These are phyloP conservation scores for Leucoptera coffeella DNA, from an alignment of 2,888 invertebrate species.

Conservation along the genomic window DNA sequence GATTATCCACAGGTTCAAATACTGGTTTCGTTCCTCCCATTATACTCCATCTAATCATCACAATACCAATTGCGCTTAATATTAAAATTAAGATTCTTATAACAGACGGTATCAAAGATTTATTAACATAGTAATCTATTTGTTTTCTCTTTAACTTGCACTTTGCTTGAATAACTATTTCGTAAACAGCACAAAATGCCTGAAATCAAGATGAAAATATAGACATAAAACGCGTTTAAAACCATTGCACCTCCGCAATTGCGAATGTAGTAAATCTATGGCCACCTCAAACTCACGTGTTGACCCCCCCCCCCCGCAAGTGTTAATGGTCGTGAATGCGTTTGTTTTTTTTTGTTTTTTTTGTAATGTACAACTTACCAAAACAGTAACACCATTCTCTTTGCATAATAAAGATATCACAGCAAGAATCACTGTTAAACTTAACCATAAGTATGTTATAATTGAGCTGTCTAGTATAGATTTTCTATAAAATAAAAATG, in stretches of 20 bases:
- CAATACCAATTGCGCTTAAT: conserved; percentile 40
- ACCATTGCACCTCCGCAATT: no score
- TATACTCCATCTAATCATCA: conserved; percentile 63
- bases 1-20: conserved; percentile 87
- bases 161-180: conserved; percentile 30
- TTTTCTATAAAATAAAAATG: conserved; percentile 40
- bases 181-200: conserved; percentile 64
- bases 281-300: no score
- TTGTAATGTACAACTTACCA: no score
- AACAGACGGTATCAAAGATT: conserved; percentile 11
- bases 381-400: conserved; percentile 86
- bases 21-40: conserved; percentile 76
- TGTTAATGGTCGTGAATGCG: no score
- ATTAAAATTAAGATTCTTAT: conserved; percentile 44
- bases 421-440: conserved; percentile 29
- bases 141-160: conserved; percentile 3
- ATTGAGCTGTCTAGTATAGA: neutral
- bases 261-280: no score
- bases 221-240: no score
- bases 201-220: conserved; percentile 20
- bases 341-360: no score
- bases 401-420: conserved; percentile 78
- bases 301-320: no score
- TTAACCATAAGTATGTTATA: conserved; percentile 11
- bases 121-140: conserved; percentile 2